These are phyloP conservation scores for Leucania comma DNA, from an alignment of 2,888 invertebrate genomes.

Conservation along the genomic window DNA sequence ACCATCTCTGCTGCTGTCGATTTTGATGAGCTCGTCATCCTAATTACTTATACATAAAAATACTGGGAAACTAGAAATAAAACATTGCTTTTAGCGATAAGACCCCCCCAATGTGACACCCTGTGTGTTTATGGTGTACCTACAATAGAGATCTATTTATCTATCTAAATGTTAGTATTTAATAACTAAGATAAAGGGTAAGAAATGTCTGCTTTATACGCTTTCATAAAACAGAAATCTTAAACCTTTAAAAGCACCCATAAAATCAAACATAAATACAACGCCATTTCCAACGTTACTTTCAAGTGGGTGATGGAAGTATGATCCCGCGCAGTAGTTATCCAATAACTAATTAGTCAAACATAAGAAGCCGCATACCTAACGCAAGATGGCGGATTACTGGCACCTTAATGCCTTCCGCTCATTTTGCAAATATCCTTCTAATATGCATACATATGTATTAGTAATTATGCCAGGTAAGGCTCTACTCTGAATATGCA, in stretches of 20 bases:
- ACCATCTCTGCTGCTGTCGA: too few relatives aligned
- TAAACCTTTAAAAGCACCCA: neutral
- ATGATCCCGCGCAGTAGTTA: neutral
- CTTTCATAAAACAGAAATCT: too few relatives aligned
- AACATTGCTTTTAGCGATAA: too few relatives aligned
- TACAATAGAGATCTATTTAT: too few relatives aligned
- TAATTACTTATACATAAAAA: too few relatives aligned
- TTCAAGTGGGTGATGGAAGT: neutral
- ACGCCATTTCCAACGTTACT: neutral
- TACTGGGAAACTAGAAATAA: too few relatives aligned
- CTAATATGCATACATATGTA: slow-evolving; percentile 58
- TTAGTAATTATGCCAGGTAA: slow-evolving; percentile 56
- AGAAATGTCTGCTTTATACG: too few relatives aligned
- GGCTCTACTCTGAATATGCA: slow-evolving; percentile 57
- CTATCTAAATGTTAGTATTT: too few relatives aligned
- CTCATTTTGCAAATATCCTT: slow-evolving; percentile 47
- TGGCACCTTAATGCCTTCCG: slow-evolving; percentile 51
- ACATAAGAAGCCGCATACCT: slow-evolving; percentile 11
- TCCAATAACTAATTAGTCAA: slow-evolving; percentile 12
- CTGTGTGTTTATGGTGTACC: too few relatives aligned
- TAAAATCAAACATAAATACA: neutral
- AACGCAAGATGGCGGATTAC: slow-evolving; percentile 18
- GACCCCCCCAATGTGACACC: too few relatives aligned
- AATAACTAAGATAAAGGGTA: too few relatives aligned
- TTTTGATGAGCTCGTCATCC: too few relatives aligned